Conservation (phyloP, 2,113 vertebrate genomes). For the Callochromis pleurospilus region DNA sequence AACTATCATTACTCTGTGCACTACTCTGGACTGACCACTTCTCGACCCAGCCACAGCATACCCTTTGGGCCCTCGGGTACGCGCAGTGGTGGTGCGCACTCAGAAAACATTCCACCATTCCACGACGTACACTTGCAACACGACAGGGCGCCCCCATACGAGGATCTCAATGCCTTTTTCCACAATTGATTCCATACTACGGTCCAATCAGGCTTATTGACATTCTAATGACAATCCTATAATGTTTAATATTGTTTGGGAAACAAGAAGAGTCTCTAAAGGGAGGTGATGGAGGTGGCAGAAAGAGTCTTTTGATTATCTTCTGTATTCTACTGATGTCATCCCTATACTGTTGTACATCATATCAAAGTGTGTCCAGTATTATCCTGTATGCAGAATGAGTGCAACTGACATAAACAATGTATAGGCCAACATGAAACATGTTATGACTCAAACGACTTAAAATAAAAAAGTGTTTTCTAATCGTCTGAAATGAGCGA, state of each 20-base stretch:
- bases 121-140: constrained; percentile 88
- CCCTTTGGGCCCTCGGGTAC: constrained; percentile 84
- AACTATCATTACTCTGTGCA: constrained; percentile 98
- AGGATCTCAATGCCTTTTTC: constrained; percentile 97
- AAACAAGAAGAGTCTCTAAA: neutral
- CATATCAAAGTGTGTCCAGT: constrained; percentile 54
- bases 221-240: constrained; percentile 30
- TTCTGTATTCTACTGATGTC: constrained; percentile 60
- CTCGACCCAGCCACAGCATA: constrained; percentile 80
- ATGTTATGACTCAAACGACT: constrained; percentile 47
- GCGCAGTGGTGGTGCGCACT: constrained; percentile 82
- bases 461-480: constrained; percentile 64
- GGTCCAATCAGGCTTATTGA: neutral
- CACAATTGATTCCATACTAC: constrained; percentile 75
- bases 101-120: constrained; percentile 93
- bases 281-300: neutral
- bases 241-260: constrained; percentile 29
- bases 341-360: constrained; percentile 58
- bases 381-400: constrained; percentile 60
- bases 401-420: constrained; percentile 48
- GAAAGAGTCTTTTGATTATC: constrained; percentile 16
- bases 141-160: constrained; percentile 87
- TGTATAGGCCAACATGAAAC: constrained; percentile 56
- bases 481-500: constrained; percentile 58
- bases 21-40: constrained; percentile 84